phyloP scores from a whole-genome alignment of 2,888 invertebrate genomes.

The Zonitis immaculata region DNA sequence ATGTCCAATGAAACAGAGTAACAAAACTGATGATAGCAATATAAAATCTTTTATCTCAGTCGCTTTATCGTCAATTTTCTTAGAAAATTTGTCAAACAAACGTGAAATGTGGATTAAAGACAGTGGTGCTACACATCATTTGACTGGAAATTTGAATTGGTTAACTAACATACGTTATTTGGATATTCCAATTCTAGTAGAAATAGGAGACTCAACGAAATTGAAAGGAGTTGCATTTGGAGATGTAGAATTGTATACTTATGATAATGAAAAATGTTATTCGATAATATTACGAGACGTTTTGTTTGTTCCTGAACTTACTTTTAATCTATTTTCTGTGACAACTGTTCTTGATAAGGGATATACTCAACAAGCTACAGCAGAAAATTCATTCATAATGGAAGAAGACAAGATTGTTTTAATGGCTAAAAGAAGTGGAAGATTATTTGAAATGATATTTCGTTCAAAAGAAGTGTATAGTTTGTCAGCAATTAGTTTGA shows the following conservation, averaged over 20 bases:
- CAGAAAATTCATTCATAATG: conserved; percentile 1
- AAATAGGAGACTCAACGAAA: not conserved
- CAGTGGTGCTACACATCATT: not conserved
- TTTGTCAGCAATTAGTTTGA: no score
- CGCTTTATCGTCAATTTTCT: not conserved
- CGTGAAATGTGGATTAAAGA: not conserved
- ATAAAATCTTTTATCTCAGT: not conserved
- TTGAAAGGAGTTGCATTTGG: not conserved
- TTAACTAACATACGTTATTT: not conserved
- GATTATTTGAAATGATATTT: conserved; percentile 12
- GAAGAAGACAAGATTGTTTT: conserved; percentile 11
- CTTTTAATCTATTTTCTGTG: conserved; percentile 1
- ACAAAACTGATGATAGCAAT: not conserved
- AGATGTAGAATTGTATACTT: not conserved
- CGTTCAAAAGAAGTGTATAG: not conserved
- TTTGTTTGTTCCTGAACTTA: not conserved
- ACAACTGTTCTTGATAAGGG: not conserved
- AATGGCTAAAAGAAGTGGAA: conserved; percentile 19
- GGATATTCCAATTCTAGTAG: not conserved
- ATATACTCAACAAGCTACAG: not conserved
- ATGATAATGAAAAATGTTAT: not conserved
- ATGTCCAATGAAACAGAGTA: not conserved
- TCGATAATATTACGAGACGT: not conserved
- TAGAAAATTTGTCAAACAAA: not conserved
- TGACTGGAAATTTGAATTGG: not conserved